A percentile compares a stretch with the other conserved stretches of the same genome.
Conservation (phyloP, 2,113 vertebrate species). For the western clawed frog (Xenopus tropicalis) region DNA sequence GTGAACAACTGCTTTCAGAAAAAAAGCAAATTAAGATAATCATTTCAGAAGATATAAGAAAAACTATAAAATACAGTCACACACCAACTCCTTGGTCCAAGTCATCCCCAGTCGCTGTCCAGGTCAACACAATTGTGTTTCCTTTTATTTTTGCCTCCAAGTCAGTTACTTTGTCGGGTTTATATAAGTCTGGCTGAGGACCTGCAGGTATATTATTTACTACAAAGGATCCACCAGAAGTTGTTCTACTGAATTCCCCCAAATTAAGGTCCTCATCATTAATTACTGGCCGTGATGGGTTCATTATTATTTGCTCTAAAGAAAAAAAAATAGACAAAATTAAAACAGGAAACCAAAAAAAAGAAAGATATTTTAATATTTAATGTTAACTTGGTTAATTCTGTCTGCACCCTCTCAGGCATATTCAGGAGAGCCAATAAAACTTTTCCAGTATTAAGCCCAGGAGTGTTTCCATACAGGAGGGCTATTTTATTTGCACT, state of each 20-base stretch:
- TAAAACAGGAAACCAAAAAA: no score
- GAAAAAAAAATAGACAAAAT: background rate
- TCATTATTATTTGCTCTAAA: constrained; percentile 57
- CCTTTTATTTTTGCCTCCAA: constrained; percentile 50
- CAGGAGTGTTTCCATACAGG: no score
- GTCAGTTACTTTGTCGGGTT: constrained; percentile 61
- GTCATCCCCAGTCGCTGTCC: constrained; percentile 62
- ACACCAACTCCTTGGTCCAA: constrained; percentile 61
- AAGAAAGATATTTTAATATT: no score
- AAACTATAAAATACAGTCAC: no score
- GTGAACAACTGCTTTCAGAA: no score
- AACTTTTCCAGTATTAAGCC: no score
- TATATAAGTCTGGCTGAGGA: constrained; percentile 48
- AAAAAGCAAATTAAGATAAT: no score
- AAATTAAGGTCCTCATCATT: constrained; percentile 38
- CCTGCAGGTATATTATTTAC: constrained; percentile 39
- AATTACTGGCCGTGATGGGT: constrained; percentile 52
- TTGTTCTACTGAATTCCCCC: constrained; percentile 54
- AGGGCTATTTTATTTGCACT: no score
- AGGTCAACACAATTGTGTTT: constrained; percentile 51
- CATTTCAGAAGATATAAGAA: no score
- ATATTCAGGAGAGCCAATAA: no score
- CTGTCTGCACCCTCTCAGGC: no score
- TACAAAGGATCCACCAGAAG: constrained; percentile 56
- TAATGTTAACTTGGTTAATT: no score